Percentiles rank a stretch among this genome's conserved stretches.
Evolutionary conservation across 2,888 invertebrate species (phyloP).

Genomic region (Ophraella communa): DNA sequence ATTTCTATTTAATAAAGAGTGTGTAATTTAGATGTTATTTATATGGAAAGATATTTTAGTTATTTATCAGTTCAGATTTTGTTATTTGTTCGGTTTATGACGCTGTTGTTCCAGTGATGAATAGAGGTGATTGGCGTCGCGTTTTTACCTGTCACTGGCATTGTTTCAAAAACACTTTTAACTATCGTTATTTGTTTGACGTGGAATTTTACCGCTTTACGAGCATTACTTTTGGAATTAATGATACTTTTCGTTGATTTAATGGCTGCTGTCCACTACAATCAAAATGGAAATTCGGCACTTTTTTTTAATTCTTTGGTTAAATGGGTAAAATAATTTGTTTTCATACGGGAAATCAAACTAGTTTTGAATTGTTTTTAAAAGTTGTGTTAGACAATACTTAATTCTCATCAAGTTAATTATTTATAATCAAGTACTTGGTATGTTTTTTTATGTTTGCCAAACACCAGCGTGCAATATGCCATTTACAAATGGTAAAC

Average conservation of each 20-base stretch:
- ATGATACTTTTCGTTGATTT: slow-evolving; percentile 7
- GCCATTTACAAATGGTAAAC: background rate
- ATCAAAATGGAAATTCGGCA: background rate
- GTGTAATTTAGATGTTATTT: too few relatives aligned
- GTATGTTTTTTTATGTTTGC: too few relatives aligned
- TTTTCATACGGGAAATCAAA: too few relatives aligned
- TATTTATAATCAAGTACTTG: too few relatives aligned
- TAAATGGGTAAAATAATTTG: background rate
- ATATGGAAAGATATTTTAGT: too few relatives aligned
- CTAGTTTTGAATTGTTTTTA: too few relatives aligned
- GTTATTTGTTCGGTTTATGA: slow-evolving; percentile 8
- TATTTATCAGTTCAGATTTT: slow-evolving; percentile 12
- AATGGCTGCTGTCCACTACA: background rate
- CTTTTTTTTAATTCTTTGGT: background rate
- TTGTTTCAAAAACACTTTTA: slow-evolving; percentile 13
- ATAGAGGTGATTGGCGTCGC: slow-evolving; percentile 14
- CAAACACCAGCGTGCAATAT: background rate
- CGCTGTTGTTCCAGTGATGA: slow-evolving; percentile 5
- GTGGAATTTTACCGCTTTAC: background rate
- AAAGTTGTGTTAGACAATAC: too few relatives aligned
- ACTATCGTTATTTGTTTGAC: background rate
- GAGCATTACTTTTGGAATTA: background rate
- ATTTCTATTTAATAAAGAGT: too few relatives aligned
- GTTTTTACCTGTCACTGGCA: slow-evolving; percentile 6
- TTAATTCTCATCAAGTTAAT: too few relatives aligned